Evolutionary conservation across 2,797 vertebrate genomes (phyloP), one percentile per base, ranked within the genome.

Genomic region (Danio jaintianensis): DNA sequence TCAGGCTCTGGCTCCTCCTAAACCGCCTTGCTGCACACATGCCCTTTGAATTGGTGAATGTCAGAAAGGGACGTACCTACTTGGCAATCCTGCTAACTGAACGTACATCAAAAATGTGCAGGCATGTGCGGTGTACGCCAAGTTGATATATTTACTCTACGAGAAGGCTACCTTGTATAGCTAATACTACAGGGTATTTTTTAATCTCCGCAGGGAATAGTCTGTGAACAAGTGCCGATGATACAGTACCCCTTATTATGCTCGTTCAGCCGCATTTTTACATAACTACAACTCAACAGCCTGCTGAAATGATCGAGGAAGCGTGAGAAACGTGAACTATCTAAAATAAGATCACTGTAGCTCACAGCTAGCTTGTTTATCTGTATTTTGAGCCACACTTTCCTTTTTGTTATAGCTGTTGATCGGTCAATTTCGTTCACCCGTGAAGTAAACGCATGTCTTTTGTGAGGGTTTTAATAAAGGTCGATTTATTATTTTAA

Each of bases 1-100:
- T 66, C 6, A 11, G 40, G n/a, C n/a, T 36, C 18, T 13, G 43
- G 53, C 52, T 74, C 45, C 40, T 73, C 45, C 73, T 69, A 16
- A 67, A 81, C 38, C 71, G 11, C 62, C 18, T 50, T 61, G 15
- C 56, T 13, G 64, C 42, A 75, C 78, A 66, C 78, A 66, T 78
- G 66, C 55, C 79, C 47, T 73, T 76, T 76, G 71, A 69, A 3
- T 71, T 15, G 40, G 48, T 64, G 78, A 76, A 75, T 71, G 82
- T 61, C 61, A 72, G 22, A 66, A 69, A 78, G 42, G 22, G 42
- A 56, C 47, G 18, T 9, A 18, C 8, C 63, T 66, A 40, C 15
- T 6, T 4, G 7, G 5, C 38, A 47, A n/a, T 43, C 38, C n/a
- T 47, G 58, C 45, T 67, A 8, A 55, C 18, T 59, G 1, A 75